Conservation (phyloP, 2,113 vertebrate genomes). For the Elachura formosa region DNA sequence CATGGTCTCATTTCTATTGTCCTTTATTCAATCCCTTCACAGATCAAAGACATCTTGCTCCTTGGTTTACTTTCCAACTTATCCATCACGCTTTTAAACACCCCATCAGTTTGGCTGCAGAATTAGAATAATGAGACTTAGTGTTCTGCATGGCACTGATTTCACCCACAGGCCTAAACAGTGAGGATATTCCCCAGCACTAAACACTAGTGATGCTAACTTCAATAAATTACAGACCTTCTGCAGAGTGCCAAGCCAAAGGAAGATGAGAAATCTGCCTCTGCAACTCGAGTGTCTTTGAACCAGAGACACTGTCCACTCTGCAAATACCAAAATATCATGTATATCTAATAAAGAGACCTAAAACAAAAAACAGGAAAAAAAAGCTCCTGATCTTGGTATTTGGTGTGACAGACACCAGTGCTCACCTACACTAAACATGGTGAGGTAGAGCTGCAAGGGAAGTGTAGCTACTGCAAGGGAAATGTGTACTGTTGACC, state of each 20-base stretch:
- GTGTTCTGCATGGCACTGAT: not conserved
- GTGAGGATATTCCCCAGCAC: not conserved
- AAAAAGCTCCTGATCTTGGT: rapidly evolving
- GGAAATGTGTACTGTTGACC: not conserved
- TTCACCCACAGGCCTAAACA: not conserved
- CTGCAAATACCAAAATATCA: not conserved
- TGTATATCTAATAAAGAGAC: not conserved
- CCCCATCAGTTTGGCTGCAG: not conserved
- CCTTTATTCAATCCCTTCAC: not conserved
- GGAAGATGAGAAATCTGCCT: not conserved
- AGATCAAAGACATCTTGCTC: not conserved
- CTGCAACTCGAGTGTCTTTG: not conserved
- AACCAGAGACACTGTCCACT: not conserved
- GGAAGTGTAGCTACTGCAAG: not conserved
- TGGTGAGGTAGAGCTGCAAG: too few relatives aligned
- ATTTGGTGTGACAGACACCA: not conserved
- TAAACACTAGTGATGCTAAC: not conserved
- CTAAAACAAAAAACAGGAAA: not conserved
- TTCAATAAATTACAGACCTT: not conserved
- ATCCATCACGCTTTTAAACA: not conserved
- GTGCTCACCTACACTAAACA: not conserved
- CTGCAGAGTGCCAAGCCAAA: not conserved
- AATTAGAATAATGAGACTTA: not conserved
- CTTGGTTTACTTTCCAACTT: not conserved
- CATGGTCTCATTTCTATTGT: not conserved